Conservation (phyloP, 1,140 invertebrate genomes). For the Polyergus mexicanus region DNA sequence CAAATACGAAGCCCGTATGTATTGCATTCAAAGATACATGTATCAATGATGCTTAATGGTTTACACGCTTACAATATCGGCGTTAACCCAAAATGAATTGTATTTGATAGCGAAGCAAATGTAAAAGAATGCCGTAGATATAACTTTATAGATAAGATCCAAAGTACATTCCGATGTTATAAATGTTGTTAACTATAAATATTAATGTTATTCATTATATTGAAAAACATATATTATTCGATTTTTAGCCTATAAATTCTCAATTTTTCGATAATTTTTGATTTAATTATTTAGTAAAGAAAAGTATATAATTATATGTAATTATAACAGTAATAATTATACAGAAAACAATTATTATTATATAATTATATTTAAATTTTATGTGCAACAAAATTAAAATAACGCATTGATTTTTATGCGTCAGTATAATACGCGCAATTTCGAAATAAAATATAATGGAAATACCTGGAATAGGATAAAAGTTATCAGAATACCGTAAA, state of each 20-base stretch:
- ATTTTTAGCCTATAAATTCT: not conserved
- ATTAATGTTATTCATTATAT: not conserved
- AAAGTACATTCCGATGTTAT: not conserved
- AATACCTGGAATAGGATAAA: constrained; percentile 41
- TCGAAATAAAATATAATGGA: not conserved
- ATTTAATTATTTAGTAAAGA: not conserved
- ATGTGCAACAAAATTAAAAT: not conserved
- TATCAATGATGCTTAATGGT: not conserved
- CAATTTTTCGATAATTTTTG: not conserved
- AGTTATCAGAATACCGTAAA: constrained; percentile 2
- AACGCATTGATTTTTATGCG: not conserved
- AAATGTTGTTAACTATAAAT: constrained; percentile 26
- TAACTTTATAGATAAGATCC: not conserved
- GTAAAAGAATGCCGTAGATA: not conserved
- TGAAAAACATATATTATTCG: not conserved
- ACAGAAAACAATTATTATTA: not conserved
- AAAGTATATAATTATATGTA: not conserved
- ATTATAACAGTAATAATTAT: not conserved
- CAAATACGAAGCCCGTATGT: not conserved
- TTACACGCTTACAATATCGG: constrained; percentile 10
- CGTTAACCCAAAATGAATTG: not conserved
- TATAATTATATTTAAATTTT: not conserved
- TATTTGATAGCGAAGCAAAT: not conserved
- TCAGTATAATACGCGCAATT: not conserved
- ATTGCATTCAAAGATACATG: not conserved